Evolutionary conservation across 2,113 vertebrate genomes (phyloP), one percentile per base, ranked within the genome.

Genomic region (Xenus cinereus): DNA sequence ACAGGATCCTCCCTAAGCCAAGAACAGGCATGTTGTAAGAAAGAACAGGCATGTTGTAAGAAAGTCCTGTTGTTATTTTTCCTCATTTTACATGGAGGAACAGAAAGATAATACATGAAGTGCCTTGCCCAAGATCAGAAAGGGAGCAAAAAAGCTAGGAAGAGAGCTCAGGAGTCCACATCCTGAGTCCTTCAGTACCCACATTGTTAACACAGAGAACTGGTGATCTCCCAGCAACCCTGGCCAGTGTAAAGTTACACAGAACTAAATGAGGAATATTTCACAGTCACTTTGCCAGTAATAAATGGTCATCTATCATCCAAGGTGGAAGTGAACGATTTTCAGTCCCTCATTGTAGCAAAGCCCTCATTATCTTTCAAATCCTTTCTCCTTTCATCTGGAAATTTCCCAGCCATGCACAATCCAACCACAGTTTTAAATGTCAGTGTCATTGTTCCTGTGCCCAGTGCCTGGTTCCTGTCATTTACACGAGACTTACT

Each of bases 401-500:
- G 26, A 76, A 79, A 45, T 68, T 76, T 89, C 20, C 33, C 21
- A 76, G 28, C 24, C 60, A 14, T 17, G 32, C 27, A 69, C 72
- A 95, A 63, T 74, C 24, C 33, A 95, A 2, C 3, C 43, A 71
- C 30, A 41, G 26, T 64, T 91, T 45, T 76, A 75, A 67, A 72
- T 43, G 20, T 68, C 53, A 33, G 3, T n/a, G 11, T 53, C 4
- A 2, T 6, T 92, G n/a, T 24, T 51, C 26, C 16, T 60, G 5
- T 37, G 48, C 39, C 32, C 51, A 57, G 8, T 56, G 32, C 26
- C 20, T 50, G 11, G 11, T 35, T 68, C 19, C 8, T 30, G 1
- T 24, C 13, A 3, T 33, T 84, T 41, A 14, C 12, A 56, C 0
- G 6, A 18, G 53, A 93, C 97, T 97, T 97, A 98, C 98, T 97